Evolutionary conservation across 2,797 vertebrate genomes (phyloP), one percentile per base, ranked within the genome.

Genomic region (Molossus molossus): DNA sequence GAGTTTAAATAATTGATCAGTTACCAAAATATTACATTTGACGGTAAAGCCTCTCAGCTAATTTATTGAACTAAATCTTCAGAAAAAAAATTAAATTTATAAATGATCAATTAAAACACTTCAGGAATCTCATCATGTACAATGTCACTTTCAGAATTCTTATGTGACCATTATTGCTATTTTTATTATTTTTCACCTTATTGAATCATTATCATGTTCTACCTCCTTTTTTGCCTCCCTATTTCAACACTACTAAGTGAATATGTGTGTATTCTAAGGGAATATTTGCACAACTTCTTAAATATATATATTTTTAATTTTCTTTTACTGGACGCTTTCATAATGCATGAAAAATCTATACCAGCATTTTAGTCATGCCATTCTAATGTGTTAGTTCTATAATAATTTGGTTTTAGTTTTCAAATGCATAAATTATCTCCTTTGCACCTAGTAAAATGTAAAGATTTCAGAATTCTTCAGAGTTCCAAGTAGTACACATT

Each of bases 261-360:
- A 14, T 29, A 67, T 23, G 2, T 57, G 9, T 58, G 40, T 17
- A 83, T 79, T 77, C 3, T 50, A 94, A 77, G 23, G 62, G 45
- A 48, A 79, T 20, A 9, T 23, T 88, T 91, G 0, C 21, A 62
- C 91, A 93, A 85, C 55, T 72, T 40, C 75, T 69, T 18, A 55
- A 81, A 58, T 72, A 29, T 64, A 55, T 89, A n/a, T 0, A 70
- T 67, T 95, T 95, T 82, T 7, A 55, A 40, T 80, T 87, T 95
- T 65, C 21, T 85, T 72, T 80, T 81, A n/a, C 3, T 70, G 27
- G 14, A 23, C 80, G 5, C 0, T 60, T 82, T 94, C 57, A 76
- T 67, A 77, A 82, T 33, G 40, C 1, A 21, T 89, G n/a, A 45
- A 89, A 85, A 75, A 64, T 45, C 23, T 7, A 8, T 27, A 65